Percentiles rank a stretch among this genome's conserved stretches.
These are phyloP conservation scores for Delichon dasypus DNA, from an alignment of 2,797 vertebrate genomes.

Conservation along the genomic window DNA sequence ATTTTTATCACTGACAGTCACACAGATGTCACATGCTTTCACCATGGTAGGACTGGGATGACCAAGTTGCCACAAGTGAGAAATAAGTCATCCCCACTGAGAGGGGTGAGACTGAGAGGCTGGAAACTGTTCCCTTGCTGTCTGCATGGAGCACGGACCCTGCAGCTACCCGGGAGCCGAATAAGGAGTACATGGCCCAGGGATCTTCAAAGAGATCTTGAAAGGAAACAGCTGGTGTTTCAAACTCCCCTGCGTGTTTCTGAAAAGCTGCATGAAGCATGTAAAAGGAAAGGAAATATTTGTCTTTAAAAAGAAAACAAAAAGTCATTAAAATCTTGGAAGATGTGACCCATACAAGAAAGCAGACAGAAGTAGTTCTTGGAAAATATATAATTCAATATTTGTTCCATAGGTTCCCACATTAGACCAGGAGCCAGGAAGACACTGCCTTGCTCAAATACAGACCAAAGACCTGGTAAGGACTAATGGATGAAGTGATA, in stretches of 20 bases:
- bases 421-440: not conserved
- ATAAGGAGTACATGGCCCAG: not conserved
- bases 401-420: not conserved
- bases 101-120: not conserved
- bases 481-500: not conserved
- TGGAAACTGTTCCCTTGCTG: not conserved
- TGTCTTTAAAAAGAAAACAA: constrained; percentile 35
- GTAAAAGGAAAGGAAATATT: constrained; percentile 47
- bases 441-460: not conserved
- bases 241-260: not conserved
- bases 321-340: not conserved
- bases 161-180: not conserved
- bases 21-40: not conserved
- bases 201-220: constrained; percentile 27
- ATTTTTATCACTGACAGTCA: not conserved
- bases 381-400: not conserved
- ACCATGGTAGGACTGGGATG: not conserved
- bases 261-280: not conserved
- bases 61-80: not conserved
- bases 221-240: constrained; percentile 53
- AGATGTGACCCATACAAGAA: not conserved
- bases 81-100: not conserved
- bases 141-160: not conserved
- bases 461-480: not conserved
- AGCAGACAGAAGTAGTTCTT: not conserved